Evolutionary conservation across 2,888 invertebrate species (phyloP).

Genomic region (Neoscelio sp.): DNA sequence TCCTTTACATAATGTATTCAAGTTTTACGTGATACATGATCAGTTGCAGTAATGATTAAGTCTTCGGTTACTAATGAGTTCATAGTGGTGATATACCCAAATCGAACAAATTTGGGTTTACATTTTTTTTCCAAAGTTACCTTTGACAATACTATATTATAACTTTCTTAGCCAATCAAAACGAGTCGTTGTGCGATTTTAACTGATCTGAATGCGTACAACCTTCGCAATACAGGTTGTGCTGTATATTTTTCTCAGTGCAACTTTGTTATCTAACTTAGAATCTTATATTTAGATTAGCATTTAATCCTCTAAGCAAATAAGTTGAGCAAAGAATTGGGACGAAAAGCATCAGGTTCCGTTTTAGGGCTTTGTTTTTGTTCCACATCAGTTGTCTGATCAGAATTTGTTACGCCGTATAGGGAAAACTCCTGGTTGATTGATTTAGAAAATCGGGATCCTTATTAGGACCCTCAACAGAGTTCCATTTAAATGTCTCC

Average conservation of each 20-base stretch:
- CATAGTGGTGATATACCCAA: constrained; percentile 23
- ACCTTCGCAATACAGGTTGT: no score
- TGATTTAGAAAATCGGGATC: constrained; percentile 50
- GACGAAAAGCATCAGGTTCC: constrained; percentile 12
- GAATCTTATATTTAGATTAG: constrained; percentile 8
- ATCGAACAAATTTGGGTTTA: no score
- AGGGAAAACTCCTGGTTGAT: constrained; percentile 26
- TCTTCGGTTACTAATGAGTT: constrained; percentile 30
- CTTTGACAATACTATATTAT: no score
- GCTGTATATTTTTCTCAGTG: no score
- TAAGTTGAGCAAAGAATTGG: constrained; percentile 9
- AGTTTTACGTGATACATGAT: constrained; percentile 3
- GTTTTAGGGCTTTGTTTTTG: constrained; percentile 47
- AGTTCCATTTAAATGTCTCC: constrained; percentile 38
- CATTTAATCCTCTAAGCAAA: constrained; percentile 22
- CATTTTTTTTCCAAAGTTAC: no score
- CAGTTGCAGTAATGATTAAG: constrained; percentile 6
- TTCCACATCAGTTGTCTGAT: constrained; percentile 41
- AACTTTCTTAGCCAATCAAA: no score
- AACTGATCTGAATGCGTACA: no score
- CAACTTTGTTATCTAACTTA: no score
- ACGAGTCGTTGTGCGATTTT: no score
- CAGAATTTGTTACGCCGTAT: constrained; percentile 49
- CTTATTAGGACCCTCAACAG: constrained; percentile 37
- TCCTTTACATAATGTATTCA: constrained; percentile 19